Evolutionary conservation across 2,113 vertebrate genomes (phyloP).

Genomic region (Barbus barbus): DNA sequence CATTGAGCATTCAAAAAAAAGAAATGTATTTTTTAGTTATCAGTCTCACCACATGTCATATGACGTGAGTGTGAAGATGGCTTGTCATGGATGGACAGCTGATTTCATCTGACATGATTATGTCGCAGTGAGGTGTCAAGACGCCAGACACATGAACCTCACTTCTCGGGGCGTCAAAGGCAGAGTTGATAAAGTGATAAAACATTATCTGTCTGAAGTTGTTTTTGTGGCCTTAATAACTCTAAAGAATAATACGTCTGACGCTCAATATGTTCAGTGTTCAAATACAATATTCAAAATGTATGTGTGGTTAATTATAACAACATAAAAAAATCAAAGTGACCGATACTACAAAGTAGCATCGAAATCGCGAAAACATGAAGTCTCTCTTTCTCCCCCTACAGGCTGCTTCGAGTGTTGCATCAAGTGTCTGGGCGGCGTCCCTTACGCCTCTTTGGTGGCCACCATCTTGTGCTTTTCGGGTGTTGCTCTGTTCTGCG

Average conservation of each 20-base stretch:
- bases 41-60: neutral
- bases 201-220: neutral
- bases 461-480: slow-evolving; percentile 98
- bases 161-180: neutral
- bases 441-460: slow-evolving; percentile 96
- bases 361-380: too few relatives aligned
- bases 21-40: neutral
- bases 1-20: neutral
- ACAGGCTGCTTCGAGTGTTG: slow-evolving; percentile 98
- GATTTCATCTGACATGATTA: neutral
- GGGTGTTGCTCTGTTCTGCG: slow-evolving; percentile 94
- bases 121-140: neutral
- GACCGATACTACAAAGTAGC: too few relatives aligned
- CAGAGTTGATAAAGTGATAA: neutral
- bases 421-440: slow-evolving; percentile 98
- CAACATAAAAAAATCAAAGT: neutral
- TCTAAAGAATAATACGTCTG: too few relatives aligned
- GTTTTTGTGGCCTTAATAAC: neutral
- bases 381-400: slow-evolving; percentile 57
- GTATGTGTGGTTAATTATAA: neutral
- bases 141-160: neutral
- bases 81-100: neutral
- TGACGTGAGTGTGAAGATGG: neutral
- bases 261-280: neutral
- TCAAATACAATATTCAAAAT: neutral